Evolutionary conservation across 2,797 vertebrate species (phyloP).

Genomic region (Parambassis ranga): DNA sequence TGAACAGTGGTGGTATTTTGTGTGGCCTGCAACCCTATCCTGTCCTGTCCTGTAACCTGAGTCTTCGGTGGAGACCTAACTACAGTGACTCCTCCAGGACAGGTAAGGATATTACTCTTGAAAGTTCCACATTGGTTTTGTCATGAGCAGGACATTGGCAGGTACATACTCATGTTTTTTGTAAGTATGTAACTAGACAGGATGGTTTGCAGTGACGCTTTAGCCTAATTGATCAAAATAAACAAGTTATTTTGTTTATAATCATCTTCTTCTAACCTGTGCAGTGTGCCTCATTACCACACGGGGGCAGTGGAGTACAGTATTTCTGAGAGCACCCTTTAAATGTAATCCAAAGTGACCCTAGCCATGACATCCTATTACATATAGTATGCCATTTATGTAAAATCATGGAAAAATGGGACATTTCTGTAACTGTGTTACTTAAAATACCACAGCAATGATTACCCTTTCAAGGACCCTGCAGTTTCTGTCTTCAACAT

Average conservation of each 20-base stretch:
- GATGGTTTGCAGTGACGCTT: background rate
- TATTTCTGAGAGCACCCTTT: slow-evolving; percentile 14
- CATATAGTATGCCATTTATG: slow-evolving; percentile 66
- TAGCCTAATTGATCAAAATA: background rate
- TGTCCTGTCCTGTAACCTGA: slow-evolving; percentile 69
- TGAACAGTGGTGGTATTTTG: slow-evolving; percentile 11
- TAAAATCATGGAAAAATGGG: slow-evolving; percentile 62
- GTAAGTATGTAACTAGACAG: background rate
- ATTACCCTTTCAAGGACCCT: slow-evolving; percentile 67
- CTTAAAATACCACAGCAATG: slow-evolving; percentile 69
- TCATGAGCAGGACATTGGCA: background rate
- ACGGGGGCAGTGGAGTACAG: slow-evolving; percentile 64
- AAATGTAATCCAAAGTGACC: slow-evolving; percentile 72
- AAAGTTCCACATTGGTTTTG: background rate
- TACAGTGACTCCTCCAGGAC: slow-evolving; percentile 23
- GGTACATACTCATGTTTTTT: too few species aligned
- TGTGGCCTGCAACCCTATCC: slow-evolving; percentile 54
- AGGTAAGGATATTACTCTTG: slow-evolving; percentile 27
- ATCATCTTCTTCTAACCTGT: background rate
- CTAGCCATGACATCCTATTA: slow-evolving; percentile 74
- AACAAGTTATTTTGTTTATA: too few species aligned
- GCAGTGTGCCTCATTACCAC: slow-evolving; percentile 42
- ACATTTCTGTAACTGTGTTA: slow-evolving; percentile 68
- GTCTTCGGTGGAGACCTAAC: slow-evolving; percentile 12
- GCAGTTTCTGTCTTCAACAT: slow-evolving; percentile 41